phyloP scores from a whole-genome alignment of 2,113 vertebrate genomes.

The Pycnonotus jocosus region DNA sequence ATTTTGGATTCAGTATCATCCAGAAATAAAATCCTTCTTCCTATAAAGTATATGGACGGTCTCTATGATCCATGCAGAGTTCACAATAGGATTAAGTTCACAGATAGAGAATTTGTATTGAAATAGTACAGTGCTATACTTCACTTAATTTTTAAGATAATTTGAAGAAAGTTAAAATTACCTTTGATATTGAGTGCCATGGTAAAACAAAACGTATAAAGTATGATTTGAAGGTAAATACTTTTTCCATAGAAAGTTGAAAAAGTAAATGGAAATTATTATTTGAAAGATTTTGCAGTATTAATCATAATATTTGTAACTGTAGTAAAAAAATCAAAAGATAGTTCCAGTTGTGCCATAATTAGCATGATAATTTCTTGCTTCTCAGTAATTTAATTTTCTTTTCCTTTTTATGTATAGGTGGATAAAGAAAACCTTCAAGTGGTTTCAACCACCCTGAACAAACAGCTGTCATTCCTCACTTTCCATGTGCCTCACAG shows the following conservation, averaged over 20 bases:
- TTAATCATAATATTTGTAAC: background rate
- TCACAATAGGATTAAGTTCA: background rate
- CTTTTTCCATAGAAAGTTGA: background rate
- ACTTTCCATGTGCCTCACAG: background rate
- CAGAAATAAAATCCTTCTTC: background rate
- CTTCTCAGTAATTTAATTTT: background rate
- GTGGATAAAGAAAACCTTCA: background rate
- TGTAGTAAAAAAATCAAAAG: background rate
- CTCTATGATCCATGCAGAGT: background rate
- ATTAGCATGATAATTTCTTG: background rate
- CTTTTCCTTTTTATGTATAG: background rate
- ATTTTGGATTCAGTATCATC: background rate
- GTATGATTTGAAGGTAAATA: background rate
- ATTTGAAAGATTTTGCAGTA: background rate
- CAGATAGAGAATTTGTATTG: background rate
- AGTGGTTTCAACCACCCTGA: background rate
- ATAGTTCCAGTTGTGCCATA: background rate
- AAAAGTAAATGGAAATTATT: background rate
- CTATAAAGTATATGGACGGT: background rate
- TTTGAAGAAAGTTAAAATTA: background rate
- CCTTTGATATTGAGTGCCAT: background rate
- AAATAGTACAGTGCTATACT: background rate
- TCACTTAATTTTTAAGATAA: background rate
- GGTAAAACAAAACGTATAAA: background rate
- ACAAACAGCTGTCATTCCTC: background rate